These are phyloP conservation scores for Hormiphora californensis DNA, from an alignment of 37 sponge, comb jelly and placozoan species.

Conservation along the genomic window DNA sequence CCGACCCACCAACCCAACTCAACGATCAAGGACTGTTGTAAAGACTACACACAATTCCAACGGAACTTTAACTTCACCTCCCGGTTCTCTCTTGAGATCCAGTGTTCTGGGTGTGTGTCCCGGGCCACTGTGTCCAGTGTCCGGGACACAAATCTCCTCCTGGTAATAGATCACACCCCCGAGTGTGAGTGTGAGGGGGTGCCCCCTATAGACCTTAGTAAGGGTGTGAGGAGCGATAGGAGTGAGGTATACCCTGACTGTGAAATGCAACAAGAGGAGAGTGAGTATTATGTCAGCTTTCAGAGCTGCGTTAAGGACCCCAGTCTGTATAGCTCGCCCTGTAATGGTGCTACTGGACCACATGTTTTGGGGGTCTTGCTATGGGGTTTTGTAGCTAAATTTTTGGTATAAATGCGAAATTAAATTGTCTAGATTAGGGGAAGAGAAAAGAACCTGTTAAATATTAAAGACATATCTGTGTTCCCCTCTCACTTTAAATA, in stretches of 20 bases:
- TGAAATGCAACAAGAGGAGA: too few species aligned
- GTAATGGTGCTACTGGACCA: too few species aligned
- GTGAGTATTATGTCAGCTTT: not conserved
- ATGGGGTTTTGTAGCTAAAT: too few species aligned
- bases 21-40: not conserved
- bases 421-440: too few species aligned
- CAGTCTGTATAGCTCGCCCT: too few species aligned
- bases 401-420: too few species aligned
- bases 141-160: not conserved
- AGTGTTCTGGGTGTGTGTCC: not conserved
- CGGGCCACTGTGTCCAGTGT: not conserved
- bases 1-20: not conserved
- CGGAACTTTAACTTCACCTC: not conserved
- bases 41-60: slow-evolving; percentile 2
- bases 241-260: too few species aligned
- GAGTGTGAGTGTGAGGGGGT: not conserved
- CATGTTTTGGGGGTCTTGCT: too few species aligned
- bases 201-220: not conserved
- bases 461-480: too few species aligned
- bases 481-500: too few species aligned
- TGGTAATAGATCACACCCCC: not conserved
- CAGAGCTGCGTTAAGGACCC: slow-evolving; percentile 20
- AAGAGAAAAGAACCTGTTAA: too few species aligned
- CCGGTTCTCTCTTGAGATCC: not conserved
- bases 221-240: too few species aligned